Evolutionary conservation across 2,113 vertebrate species (phyloP).

Genomic region (Cololabis saira): DNA sequence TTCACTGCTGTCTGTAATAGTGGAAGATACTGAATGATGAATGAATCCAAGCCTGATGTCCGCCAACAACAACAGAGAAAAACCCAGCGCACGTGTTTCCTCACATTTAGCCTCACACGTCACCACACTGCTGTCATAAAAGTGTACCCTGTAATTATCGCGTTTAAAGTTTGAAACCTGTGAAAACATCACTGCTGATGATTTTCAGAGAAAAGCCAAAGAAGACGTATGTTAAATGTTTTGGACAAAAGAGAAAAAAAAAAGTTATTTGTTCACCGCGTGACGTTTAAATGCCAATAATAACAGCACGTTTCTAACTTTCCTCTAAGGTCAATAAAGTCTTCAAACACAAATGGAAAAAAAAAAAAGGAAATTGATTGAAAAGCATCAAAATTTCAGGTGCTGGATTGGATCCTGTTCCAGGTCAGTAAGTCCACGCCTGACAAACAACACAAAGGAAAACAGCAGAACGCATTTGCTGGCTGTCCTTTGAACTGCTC

Average conservation of each 20-base stretch:
- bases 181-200: no score
- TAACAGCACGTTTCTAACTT: no score
- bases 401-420: not conserved
- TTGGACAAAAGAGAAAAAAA: no score
- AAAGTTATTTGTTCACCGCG: no score
- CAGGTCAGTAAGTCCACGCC: conserved; percentile 28
- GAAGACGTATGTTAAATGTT: no score
- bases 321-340: no score
- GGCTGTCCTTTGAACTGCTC: conserved; percentile 55
- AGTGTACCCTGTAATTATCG: no score
- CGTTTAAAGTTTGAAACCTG: no score
- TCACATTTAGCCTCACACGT: conserved; percentile 7
- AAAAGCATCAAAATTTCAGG: not conserved
- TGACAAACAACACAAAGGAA: conserved; percentile 46
- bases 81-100: conserved; percentile 40
- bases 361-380: not conserved
- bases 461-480: conserved; percentile 51
- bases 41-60: conserved; percentile 52
- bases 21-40: conserved; percentile 70
- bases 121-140: not conserved
- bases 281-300: no score
- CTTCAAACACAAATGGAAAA: not conserved
- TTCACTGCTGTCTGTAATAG: conserved; percentile 50
- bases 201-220: no score
- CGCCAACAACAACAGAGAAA: conserved; percentile 21